Evolutionary conservation across 37 sponge, comb jelly and placozoan genomes (phyloP).

Genomic region (Geodia barretti): DNA sequence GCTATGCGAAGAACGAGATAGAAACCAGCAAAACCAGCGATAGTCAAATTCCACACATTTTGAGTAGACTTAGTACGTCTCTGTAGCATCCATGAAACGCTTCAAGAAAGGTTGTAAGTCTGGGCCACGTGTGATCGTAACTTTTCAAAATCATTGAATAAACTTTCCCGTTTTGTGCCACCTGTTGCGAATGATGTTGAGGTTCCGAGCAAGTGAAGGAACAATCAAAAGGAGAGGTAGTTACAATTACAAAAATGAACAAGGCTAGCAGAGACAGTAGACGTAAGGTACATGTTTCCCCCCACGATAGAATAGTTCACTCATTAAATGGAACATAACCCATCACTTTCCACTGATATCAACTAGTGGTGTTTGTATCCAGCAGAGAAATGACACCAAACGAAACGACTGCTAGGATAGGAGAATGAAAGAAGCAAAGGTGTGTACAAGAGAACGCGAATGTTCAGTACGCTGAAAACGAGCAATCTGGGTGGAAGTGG

Average conservation of each 20-base stretch:
- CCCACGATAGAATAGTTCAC: slow-evolving; percentile 34
- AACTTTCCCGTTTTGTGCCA: too few species aligned
- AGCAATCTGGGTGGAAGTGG: too few species aligned
- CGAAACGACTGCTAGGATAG: slow-evolving; percentile 74
- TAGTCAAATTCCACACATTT: slow-evolving; percentile 8
- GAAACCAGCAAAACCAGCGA: slow-evolving; percentile 78
- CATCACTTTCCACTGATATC: neutral
- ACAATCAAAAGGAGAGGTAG: slow-evolving; percentile 41
- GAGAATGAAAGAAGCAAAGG: slow-evolving; percentile 66
- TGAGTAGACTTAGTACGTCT: slow-evolving; percentile 26
- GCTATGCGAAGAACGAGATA: slow-evolving; percentile 61
- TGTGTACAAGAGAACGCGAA: slow-evolving; percentile 25
- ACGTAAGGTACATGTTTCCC: slow-evolving; percentile 31
- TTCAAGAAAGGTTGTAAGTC: slow-evolving; percentile 45
- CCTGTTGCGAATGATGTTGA: too few species aligned
- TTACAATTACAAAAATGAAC: slow-evolving; percentile 30
- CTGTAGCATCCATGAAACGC: slow-evolving; percentile 70
- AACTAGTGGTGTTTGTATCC: slow-evolving; percentile 16
- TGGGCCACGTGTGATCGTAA: too few species aligned
- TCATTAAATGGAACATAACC: slow-evolving; percentile 16
- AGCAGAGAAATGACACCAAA: slow-evolving; percentile 53
- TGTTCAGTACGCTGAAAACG: slow-evolving; percentile 5
- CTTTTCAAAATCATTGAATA: too few species aligned
- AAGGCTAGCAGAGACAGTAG: slow-evolving; percentile 24
- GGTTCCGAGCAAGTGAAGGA: neutral